These are phyloP conservation scores for Brachionus plicatilis DNA, from an alignment of 1,140 invertebrate genomes.

Conservation along the genomic window DNA sequence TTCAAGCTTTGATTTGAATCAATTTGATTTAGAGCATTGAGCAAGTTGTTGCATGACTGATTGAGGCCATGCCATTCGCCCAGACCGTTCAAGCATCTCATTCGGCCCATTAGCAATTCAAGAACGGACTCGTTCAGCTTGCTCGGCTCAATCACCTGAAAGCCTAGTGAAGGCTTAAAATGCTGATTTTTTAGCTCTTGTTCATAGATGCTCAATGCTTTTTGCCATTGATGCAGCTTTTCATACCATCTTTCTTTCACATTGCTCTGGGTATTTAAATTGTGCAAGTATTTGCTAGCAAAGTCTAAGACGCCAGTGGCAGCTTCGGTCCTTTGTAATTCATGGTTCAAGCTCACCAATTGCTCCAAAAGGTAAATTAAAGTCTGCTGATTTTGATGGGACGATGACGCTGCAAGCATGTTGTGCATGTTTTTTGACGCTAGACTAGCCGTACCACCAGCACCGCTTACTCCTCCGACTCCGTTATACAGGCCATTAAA, in stretches of 20 bases:
- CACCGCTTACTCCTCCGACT: slow-evolving; percentile 28
- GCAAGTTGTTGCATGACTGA: background rate
- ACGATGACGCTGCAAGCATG: slow-evolving; percentile 58
- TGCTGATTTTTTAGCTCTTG: slow-evolving; percentile 51
- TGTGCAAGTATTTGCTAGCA: slow-evolving; percentile 69
- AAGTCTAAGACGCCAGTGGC: slow-evolving; percentile 84
- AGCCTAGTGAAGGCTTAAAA: background rate
- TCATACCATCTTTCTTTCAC: slow-evolving; percentile 97
- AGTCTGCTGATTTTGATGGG: slow-evolving; percentile 46
- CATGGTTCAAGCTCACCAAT: slow-evolving; percentile 80
- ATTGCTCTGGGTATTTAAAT: slow-evolving; percentile 52
- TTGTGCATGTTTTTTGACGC: background rate
- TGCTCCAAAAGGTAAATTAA: slow-evolving; percentile 17
- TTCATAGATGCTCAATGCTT: slow-evolving; percentile 79
- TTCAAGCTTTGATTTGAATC: background rate
- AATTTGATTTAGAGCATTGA: slow-evolving; percentile 21
- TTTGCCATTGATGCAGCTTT: slow-evolving; percentile 96
- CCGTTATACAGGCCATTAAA: background rate
- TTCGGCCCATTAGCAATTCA: slow-evolving; percentile 80
- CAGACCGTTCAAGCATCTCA: slow-evolving; percentile 91
- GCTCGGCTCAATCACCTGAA: slow-evolving; percentile 42
- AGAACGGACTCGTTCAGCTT: slow-evolving; percentile 57
- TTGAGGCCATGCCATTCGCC: slow-evolving; percentile 73
- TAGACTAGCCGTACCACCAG: background rate
- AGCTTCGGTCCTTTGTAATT: slow-evolving; percentile 94